Evolutionary conservation across 2,797 vertebrate species (phyloP).

Genomic region (Rhabdophis nuchalis): DNA sequence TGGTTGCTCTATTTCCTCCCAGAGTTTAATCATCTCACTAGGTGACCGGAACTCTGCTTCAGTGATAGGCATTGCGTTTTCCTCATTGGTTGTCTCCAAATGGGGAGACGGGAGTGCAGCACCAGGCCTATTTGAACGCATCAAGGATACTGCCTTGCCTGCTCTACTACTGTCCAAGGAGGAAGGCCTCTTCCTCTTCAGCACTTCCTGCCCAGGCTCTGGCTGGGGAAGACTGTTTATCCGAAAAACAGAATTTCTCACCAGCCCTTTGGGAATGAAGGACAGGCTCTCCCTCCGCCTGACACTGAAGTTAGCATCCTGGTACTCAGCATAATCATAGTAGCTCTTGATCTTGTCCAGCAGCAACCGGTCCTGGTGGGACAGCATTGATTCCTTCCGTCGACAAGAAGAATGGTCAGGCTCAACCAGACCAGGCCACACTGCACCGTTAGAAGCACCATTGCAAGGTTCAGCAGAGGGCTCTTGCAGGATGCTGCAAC

Average conservation of each 20-base stretch:
- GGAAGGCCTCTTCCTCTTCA: not conserved
- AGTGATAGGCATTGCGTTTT: constrained; percentile 32
- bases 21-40: constrained; percentile 78
- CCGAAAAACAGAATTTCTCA: constrained; percentile 82
- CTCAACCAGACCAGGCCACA: constrained; percentile 66
- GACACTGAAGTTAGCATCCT: constrained; percentile 82
- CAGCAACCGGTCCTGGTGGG: constrained; percentile 83
- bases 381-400: constrained; percentile 77
- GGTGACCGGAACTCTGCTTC: constrained; percentile 76
- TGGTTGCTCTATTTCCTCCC: constrained; percentile 82
- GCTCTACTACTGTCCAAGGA: not conserved
- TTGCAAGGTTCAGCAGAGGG: fast-evolving
- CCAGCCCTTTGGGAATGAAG: constrained; percentile 90
- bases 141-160: not conserved
- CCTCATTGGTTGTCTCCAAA: not conserved
- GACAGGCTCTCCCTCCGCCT: constrained; percentile 91
- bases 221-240: constrained; percentile 76
- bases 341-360: constrained; percentile 89
- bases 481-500: not conserved
- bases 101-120: not conserved
- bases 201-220: constrained; percentile 37
- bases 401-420: constrained; percentile 48
- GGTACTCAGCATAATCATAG: constrained; percentile 85
- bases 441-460: not conserved
- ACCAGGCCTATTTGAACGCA: not conserved